A percentile compares a stretch with the other conserved stretches of the same genome.
Evolutionary conservation across 2,888 invertebrate genomes (phyloP).

Genomic region (Lepidochrysops patricia): DNA sequence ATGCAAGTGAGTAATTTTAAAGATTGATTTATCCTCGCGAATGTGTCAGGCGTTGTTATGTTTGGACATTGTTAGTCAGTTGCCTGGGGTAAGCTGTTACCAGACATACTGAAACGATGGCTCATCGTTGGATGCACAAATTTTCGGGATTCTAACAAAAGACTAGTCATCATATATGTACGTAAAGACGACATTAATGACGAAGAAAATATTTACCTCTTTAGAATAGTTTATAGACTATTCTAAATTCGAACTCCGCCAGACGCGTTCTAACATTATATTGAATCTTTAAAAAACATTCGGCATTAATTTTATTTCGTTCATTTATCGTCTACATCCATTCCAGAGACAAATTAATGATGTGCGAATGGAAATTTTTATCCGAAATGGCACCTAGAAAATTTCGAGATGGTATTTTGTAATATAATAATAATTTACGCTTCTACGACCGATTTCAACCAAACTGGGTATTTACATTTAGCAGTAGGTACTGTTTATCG

Average conservation of each 20-base stretch:
- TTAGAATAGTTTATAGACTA: neutral
- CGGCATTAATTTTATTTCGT: constrained; percentile 4
- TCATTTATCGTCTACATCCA: constrained; percentile 6
- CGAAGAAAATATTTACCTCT: neutral
- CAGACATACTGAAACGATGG: neutral
- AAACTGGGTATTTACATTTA: constrained; percentile 23
- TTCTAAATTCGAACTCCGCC: neutral
- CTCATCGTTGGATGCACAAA: neutral
- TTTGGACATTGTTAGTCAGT: neutral
- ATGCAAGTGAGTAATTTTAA: constrained; percentile 1
- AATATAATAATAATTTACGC: constrained; percentile 22
- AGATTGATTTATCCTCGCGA: neutral
- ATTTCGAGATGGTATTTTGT: constrained; percentile 18
- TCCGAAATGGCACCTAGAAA: constrained; percentile 4
- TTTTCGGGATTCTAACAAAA: neutral
- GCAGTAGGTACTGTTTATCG: too few species aligned
- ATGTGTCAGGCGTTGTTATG: neutral
- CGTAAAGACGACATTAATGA: neutral
- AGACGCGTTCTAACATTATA: neutral
- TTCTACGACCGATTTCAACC: constrained; percentile 25
- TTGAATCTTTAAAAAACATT: neutral
- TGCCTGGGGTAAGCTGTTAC: neutral
- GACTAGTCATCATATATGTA: too few species aligned
- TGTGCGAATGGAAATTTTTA: constrained; percentile 11
- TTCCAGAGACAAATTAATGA: constrained; percentile 14